Conservation (phyloP, 2,888 invertebrate species). For the Agrochola macilenta region DNA sequence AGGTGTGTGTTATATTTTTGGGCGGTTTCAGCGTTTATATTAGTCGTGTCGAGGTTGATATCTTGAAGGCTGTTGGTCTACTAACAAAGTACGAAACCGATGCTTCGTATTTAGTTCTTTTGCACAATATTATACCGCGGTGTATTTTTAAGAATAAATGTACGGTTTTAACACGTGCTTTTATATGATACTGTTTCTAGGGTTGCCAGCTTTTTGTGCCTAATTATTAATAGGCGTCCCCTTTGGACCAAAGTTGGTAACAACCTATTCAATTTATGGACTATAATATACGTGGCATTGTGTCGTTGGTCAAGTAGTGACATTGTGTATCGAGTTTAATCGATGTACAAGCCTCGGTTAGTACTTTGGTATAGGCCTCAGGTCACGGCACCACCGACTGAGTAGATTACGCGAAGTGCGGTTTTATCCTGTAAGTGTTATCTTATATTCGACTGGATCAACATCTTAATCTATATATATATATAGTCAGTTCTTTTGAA, state of each 20-base stretch:
- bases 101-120: slow-evolving; percentile 24
- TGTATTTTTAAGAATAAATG: slow-evolving; percentile 30
- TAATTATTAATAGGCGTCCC: slow-evolving; percentile 34
- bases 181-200: slow-evolving; percentile 11
- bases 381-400: slow-evolving; percentile 63
- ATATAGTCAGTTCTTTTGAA: slow-evolving; percentile 58
- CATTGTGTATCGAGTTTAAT: not conserved
- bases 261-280: not conserved
- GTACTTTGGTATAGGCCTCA: slow-evolving; percentile 41
- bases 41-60: slow-evolving; percentile 58
- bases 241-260: slow-evolving; percentile 51
- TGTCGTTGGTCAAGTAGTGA: slow-evolving; percentile 23
- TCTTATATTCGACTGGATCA: slow-evolving; percentile 47
- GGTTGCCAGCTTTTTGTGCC: slow-evolving; percentile 50
- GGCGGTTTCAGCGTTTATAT: slow-evolving; percentile 61
- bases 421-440: slow-evolving; percentile 54
- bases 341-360: slow-evolving; percentile 27
- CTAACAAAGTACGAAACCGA: slow-evolving; percentile 51
- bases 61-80: slow-evolving; percentile 55
- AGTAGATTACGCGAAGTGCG: slow-evolving; percentile 56
- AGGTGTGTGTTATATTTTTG: slow-evolving; percentile 60
- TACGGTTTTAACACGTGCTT: slow-evolving; percentile 22
- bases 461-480: slow-evolving; percentile 41
- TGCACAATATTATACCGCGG: slow-evolving; percentile 4
- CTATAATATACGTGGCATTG: slow-evolving; percentile 8